phyloP scores from a whole-genome alignment of 1,140 invertebrate genomes.

The Sipha flava region DNA sequence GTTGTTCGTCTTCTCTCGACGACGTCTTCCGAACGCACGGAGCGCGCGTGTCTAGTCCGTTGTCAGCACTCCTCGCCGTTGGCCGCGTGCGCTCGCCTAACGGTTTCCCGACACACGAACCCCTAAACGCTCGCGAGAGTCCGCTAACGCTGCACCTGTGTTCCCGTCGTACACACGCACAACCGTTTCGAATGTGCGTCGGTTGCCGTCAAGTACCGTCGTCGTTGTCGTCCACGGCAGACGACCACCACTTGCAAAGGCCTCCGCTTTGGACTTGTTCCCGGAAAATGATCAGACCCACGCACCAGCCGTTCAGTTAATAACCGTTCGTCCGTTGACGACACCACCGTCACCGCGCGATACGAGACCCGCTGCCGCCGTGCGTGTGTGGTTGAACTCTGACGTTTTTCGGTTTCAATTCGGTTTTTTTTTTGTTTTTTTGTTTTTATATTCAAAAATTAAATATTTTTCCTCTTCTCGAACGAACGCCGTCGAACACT shows the following conservation, averaged over 20 bases:
- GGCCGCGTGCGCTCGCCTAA: no score
- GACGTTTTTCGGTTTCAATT: background rate
- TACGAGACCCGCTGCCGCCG: background rate
- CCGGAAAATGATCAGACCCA: constrained; percentile 26
- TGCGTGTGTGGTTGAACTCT: no score
- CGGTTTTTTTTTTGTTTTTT: background rate
- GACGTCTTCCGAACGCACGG: no score
- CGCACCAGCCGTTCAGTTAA: constrained; percentile 28
- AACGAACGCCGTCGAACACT: background rate
- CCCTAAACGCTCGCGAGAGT: background rate
- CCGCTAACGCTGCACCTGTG: background rate
- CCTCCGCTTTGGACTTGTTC: constrained; percentile 18
- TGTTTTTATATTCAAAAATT: no score
- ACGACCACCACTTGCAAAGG: constrained; percentile 8
- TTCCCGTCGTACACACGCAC: background rate
- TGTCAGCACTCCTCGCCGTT: no score
- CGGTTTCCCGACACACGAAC: background rate
- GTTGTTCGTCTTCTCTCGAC: no score
- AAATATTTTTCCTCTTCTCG: background rate
- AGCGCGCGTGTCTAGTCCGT: background rate
- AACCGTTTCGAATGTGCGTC: constrained; percentile 30
- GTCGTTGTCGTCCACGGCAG: constrained; percentile 28
- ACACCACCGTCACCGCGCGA: background rate
- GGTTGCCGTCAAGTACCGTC: constrained; percentile 19
- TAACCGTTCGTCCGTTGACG: background rate